These are phyloP conservation scores for Ornithoptera priamus DNA, from an alignment of 2,888 invertebrate genomes.

Conservation along the genomic window DNA sequence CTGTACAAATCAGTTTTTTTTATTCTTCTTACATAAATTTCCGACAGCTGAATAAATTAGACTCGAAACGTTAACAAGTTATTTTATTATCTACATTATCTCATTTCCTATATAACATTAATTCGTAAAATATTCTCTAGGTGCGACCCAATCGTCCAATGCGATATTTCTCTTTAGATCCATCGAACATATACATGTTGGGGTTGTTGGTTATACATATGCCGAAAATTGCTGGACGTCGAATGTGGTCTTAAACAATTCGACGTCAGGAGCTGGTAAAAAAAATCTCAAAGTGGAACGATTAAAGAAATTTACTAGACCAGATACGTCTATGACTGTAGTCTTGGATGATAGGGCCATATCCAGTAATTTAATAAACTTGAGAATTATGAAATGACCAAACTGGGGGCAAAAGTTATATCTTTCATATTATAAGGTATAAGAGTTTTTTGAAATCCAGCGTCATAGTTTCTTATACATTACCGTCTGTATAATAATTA, in stretches of 20 bases:
- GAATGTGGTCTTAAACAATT: neutral
- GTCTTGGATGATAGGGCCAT: too few species aligned
- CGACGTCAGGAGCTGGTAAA: neutral
- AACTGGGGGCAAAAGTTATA: too few species aligned
- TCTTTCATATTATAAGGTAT: too few species aligned
- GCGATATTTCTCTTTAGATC: neutral
- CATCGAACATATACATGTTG: neutral
- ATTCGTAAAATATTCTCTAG: constrained; percentile 22
- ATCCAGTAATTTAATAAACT: too few species aligned
- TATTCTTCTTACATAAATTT: constrained; percentile 34
- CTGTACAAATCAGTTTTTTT: constrained; percentile 47
- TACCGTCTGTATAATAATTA: too few species aligned
- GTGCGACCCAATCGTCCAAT: neutral
- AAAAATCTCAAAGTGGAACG: too few species aligned
- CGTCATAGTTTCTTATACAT: too few species aligned
- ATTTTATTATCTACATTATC: constrained; percentile 15
- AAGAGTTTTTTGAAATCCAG: too few species aligned
- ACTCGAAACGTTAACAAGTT: constrained; percentile 35
- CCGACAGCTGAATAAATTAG: constrained; percentile 41
- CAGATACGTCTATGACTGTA: too few species aligned
- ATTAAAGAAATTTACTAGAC: too few species aligned
- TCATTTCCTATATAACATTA: constrained; percentile 21
- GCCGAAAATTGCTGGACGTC: too few species aligned
- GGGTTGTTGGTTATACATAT: neutral
- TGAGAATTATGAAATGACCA: too few species aligned